Percentiles rank a stretch among this genome's conserved stretches.
phyloP scores from a whole-genome alignment of 2,113 vertebrate genomes.

The Lophotis ruficrista region DNA sequence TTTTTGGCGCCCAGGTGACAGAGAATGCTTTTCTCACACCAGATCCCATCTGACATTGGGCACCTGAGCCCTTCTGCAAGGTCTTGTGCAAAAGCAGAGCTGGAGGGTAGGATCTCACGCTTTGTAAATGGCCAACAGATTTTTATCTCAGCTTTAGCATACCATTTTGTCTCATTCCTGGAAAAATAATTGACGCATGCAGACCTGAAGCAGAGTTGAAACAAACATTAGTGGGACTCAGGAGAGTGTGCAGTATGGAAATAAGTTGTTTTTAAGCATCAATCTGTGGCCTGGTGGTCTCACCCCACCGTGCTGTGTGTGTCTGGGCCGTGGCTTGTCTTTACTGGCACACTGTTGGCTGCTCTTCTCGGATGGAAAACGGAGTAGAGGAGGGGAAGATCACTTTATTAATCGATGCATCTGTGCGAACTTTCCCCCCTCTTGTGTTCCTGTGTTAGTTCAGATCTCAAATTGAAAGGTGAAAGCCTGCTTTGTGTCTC shows the following conservation, averaged over 20 bases:
- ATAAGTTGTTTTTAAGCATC: accelerated
- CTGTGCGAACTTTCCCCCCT: not conserved
- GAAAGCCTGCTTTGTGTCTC: not conserved
- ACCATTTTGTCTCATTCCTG: not conserved
- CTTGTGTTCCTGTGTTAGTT: not conserved
- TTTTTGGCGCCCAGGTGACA: not conserved
- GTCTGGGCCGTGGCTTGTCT: not conserved
- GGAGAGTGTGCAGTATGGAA: not conserved
- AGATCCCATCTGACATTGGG: not conserved
- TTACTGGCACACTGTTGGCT: not conserved
- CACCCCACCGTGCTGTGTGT: not conserved
- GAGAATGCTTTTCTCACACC: accelerated
- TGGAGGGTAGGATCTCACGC: not conserved
- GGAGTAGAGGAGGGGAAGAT: not conserved
- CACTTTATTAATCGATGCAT: not conserved
- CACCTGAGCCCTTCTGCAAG: not conserved
- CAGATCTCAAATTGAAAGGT: not conserved
- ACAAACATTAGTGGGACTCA: not conserved
- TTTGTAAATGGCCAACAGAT: not conserved
- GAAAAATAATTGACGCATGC: not conserved
- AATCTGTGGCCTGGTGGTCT: not conserved
- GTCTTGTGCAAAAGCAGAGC: not conserved
- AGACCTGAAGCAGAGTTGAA: not conserved
- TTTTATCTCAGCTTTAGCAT: not conserved
- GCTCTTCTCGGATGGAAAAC: accelerated